phyloP scores from a whole-genome alignment of 2,888 invertebrate genomes.

The Ormyrus nitidulus region DNA sequence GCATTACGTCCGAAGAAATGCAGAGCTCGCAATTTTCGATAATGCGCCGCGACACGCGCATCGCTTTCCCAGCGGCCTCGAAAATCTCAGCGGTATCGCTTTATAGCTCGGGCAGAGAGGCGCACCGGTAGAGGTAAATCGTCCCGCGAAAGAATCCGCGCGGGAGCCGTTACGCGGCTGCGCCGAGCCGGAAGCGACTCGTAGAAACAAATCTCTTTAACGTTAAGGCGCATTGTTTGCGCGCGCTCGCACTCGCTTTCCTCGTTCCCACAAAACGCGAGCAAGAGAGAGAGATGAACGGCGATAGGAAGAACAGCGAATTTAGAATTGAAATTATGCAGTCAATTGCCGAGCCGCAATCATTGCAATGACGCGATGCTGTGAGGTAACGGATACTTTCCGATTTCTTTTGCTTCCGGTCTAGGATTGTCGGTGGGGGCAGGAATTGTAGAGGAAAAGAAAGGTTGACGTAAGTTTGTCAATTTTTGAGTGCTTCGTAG shows the following conservation, averaged over 20 bases:
- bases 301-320: constrained; percentile 6
- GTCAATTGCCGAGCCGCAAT: constrained; percentile 12
- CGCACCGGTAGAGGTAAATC: constrained; percentile 47
- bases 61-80: no score
- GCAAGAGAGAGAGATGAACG: background rate
- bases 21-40: no score
- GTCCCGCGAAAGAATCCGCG: constrained; percentile 36
- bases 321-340: constrained; percentile 45
- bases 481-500: no score
- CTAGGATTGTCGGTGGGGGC: no score
- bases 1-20: no score
- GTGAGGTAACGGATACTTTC: background rate
- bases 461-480: no score
- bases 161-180: constrained; percentile 31
- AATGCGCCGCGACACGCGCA: no score
- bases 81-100: no score
- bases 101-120: background rate
- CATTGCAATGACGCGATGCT: constrained; percentile 4
- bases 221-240: constrained; percentile 12
- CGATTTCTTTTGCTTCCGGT: no score
- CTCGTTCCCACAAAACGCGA: constrained; percentile 48
- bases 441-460: no score
- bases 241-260: constrained; percentile 33
- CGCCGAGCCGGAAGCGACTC: constrained; percentile 46
- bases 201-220: constrained; percentile 55